These are phyloP conservation scores for Candoia aspera DNA, from an alignment of 2,113 vertebrate genomes.

Conservation along the genomic window DNA sequence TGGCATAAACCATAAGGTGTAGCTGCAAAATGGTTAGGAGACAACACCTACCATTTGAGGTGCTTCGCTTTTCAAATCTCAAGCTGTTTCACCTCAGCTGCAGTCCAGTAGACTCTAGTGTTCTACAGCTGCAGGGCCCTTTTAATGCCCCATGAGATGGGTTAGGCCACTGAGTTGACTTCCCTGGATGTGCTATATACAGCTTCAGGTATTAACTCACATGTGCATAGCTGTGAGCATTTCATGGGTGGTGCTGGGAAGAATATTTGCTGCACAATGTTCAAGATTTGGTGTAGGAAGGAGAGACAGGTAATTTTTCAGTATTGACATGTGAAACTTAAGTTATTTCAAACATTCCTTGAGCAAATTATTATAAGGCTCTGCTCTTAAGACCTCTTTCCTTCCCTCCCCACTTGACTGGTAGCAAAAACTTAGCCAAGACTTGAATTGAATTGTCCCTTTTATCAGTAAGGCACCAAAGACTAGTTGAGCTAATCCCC, in stretches of 20 bases:
- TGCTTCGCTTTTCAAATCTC: not conserved
- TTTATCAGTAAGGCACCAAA: constrained; percentile 68
- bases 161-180: no score
- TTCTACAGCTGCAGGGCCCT: not conserved
- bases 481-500: constrained; percentile 56
- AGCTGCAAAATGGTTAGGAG: not conserved
- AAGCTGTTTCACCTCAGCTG: not conserved
- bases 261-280: not conserved
- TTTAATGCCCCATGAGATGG: not conserved
- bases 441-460: not conserved
- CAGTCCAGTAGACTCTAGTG: not conserved
- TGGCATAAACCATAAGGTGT: not conserved
- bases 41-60: not conserved
- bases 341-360: not conserved
- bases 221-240: not conserved
- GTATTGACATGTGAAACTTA: not conserved
- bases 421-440: not conserved
- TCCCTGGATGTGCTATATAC: not conserved
- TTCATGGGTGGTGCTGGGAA: not conserved
- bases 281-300: not conserved
- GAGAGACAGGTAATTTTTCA: no score
- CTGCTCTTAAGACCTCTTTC: not conserved
- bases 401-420: constrained; percentile 11
- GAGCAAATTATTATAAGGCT: not conserved
- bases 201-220: not conserved